Conservation (phyloP, 2,888 invertebrate species). For the Pomacea canaliculata region DNA sequence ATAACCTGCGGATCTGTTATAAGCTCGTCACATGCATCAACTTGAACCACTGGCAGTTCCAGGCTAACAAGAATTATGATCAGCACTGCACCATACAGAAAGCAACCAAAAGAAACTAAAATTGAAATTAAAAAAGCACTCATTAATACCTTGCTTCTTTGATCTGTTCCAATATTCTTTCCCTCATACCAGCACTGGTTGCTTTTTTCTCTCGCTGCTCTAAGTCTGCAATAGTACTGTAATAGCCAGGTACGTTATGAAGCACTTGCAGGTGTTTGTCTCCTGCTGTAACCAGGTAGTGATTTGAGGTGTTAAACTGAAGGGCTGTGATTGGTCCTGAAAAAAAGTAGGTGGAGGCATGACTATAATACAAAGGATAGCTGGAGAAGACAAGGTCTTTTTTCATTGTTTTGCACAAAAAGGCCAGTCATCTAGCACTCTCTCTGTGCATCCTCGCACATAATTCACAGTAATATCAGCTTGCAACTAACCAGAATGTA, state of each 20-base stretch:
- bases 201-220: constrained; percentile 64
- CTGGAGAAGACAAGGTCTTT: no score
- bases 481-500: constrained; percentile 71
- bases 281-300: constrained; percentile 81
- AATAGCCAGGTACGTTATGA: constrained; percentile 82
- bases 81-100: no score
- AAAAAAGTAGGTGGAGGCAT: constrained; percentile 50
- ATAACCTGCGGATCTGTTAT: no score
- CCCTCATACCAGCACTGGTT: constrained; percentile 78
- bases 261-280: constrained; percentile 84
- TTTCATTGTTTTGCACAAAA: no score
- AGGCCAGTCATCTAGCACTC: no score
- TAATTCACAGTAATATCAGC: not conserved
- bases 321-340: constrained; percentile 79
- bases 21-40: no score
- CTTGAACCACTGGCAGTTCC: no score
- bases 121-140: no score
- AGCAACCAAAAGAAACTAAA: no score
- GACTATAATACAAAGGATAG: no score
- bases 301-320: constrained; percentile 82
- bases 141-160: constrained; percentile 66
- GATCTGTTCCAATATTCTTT: constrained; percentile 81
- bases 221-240: constrained; percentile 70
- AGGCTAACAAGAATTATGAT: no score
- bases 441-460: no score